Percentiles rank a stretch among this genome's conserved stretches.
Evolutionary conservation across 2,797 vertebrate genomes (phyloP).

Genomic region (Selene dorsalis): DNA sequence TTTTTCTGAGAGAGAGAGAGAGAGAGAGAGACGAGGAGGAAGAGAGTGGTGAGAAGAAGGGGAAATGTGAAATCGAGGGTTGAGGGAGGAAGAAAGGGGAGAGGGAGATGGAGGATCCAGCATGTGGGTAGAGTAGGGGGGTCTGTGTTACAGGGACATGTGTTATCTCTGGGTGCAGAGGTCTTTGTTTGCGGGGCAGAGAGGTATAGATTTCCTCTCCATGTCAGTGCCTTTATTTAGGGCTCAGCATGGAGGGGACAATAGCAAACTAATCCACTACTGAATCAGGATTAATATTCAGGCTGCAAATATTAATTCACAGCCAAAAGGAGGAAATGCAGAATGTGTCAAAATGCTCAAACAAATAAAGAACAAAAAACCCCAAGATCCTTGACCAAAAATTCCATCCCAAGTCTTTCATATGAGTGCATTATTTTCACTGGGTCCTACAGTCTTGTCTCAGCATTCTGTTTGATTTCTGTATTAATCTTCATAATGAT

Average conservation of each 20-base stretch:
- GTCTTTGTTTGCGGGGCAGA: constrained; percentile 84
- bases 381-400: constrained; percentile 77
- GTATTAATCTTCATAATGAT: constrained; percentile 88
- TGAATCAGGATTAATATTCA: constrained; percentile 97
- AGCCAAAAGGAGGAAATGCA: constrained; percentile 84
- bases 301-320: constrained; percentile 95
- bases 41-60: constrained; percentile 54
- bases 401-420: constrained; percentile 74
- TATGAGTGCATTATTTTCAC: constrained; percentile 78
- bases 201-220: constrained; percentile 85
- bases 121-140: constrained; percentile 70
- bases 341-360: constrained; percentile 85
- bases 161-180: constrained; percentile 87
- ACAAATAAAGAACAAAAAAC: constrained; percentile 83
- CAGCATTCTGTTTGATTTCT: constrained; percentile 78
- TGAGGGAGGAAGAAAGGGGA: constrained; percentile 53
- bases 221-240: constrained; percentile 84
- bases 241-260: constrained; percentile 84
- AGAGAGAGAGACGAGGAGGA: constrained; percentile 38
- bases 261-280: constrained; percentile 93
- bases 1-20: constrained; percentile 71
- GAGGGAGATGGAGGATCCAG: constrained; percentile 67
- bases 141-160: constrained; percentile 78
- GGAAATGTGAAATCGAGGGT: constrained; percentile 58
- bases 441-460: constrained; percentile 68